A percentile compares a stretch with the other conserved stretches of the same genome.
Evolutionary conservation across 2,113 vertebrate genomes (phyloP).

Genomic region (Natator depressus): DNA sequence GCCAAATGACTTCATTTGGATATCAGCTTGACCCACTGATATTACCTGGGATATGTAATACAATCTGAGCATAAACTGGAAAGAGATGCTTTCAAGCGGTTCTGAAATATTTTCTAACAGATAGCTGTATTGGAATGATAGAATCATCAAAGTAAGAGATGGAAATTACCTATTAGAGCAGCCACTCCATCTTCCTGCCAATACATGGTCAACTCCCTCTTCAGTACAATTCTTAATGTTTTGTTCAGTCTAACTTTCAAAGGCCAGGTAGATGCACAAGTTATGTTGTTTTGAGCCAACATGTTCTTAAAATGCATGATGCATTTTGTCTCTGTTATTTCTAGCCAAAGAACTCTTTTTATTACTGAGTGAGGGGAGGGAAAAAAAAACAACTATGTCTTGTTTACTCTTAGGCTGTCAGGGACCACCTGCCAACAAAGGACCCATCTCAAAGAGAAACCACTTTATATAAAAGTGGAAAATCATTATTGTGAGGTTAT

Average conservation of each 20-base stretch:
- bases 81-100: neutral
- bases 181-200: neutral
- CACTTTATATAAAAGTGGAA: accelerated
- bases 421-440: neutral
- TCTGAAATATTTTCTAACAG: neutral
- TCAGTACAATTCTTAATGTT: neutral
- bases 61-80: neutral
- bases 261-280: neutral
- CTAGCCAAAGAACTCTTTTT: neutral
- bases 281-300: neutral
- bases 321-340: neutral
- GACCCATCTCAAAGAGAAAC: neutral
- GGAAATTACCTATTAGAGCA: neutral
- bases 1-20: conserved; percentile 23
- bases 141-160: neutral
- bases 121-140: neutral
- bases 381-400: neutral
- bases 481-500: neutral
- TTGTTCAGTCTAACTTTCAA: conserved; percentile 4
- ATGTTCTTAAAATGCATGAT: neutral
- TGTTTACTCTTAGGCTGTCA: neutral
- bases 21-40: neutral
- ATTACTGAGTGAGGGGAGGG: accelerated
- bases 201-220: accelerated
- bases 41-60: neutral